phyloP scores from a whole-genome alignment of 35 echinoderm and acorn worm species.

The Eucidaris tribuloides region DNA sequence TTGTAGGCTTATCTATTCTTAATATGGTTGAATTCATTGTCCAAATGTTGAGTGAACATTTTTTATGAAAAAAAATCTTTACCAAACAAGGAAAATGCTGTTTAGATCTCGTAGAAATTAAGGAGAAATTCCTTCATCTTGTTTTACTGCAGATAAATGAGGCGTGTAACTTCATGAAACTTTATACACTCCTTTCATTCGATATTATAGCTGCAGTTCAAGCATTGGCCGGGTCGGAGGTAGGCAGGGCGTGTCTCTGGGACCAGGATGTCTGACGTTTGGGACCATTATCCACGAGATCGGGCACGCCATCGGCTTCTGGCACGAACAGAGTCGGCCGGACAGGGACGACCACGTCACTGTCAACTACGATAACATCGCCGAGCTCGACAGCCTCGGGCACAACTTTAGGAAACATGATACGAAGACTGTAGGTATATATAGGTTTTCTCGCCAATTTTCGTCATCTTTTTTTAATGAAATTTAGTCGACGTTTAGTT shows the following conservation, averaged over 20 bases:
- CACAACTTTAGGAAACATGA: slow-evolving; percentile 49
- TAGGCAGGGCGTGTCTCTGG: slow-evolving; percentile 65
- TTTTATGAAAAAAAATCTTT: neutral
- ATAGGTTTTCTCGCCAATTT: neutral
- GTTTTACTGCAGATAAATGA: too few species aligned
- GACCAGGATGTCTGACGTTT: slow-evolving; percentile 52
- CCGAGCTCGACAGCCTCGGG: neutral
- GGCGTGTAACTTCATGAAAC: neutral
- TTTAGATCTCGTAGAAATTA: neutral
- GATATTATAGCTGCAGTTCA: slow-evolving; percentile 72
- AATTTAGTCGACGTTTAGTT: neutral
- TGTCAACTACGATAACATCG: slow-evolving; percentile 53
- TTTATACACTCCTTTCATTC: neutral
- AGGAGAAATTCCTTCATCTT: neutral
- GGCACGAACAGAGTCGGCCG: slow-evolving; percentile 94
- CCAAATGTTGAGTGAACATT: neutral
- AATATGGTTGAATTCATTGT: neutral
- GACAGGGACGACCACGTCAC: slow-evolving; percentile 84
- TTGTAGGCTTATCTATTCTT: too few species aligned
- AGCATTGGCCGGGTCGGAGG: slow-evolving; percentile 49
- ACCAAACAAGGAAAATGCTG: neutral
- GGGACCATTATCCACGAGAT: slow-evolving; percentile 87
- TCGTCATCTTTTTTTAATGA: neutral
- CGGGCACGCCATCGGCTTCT: slow-evolving; percentile 84
- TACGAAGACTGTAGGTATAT: slow-evolving; percentile 30